Percentiles rank a stretch among this genome's conserved stretches.
Conservation (phyloP, 2,113 vertebrate species). For the Paramisgurnus dabryanus region DNA sequence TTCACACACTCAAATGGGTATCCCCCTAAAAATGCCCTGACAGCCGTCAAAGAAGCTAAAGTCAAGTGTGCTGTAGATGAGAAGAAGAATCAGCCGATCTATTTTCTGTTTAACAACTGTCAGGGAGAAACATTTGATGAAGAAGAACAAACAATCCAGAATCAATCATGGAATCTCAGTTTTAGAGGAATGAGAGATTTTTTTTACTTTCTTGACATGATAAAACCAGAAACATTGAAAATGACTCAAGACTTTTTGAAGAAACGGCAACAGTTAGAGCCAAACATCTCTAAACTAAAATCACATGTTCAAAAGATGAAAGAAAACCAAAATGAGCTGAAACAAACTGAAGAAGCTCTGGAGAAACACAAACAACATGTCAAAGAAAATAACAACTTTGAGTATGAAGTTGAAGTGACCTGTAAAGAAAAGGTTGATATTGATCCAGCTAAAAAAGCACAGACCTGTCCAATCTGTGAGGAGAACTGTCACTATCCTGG, state of each 20-base stretch:
- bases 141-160: not conserved
- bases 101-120: constrained; percentile 19
- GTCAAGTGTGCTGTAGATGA: too few species aligned
- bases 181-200: not conserved
- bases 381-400: too few species aligned
- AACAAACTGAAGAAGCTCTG: too few species aligned
- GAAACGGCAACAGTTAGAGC: not conserved
- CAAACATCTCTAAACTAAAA: constrained; percentile 3
- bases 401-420: too few species aligned
- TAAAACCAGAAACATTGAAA: not conserved
- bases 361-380: too few species aligned
- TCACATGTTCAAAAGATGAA: not conserved
- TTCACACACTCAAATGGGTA: accelerated
- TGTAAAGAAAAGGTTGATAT: not conserved
- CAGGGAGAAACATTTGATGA: constrained; percentile 10
- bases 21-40: accelerated
- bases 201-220: not conserved
- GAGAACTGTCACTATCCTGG: not conserved
- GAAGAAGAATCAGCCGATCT: too few species aligned
- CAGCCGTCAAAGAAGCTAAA: too few species aligned
- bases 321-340: too few species aligned
- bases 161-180: constrained; percentile 6
- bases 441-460: constrained; percentile 1
- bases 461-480: constrained; percentile 37
- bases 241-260: constrained; percentile 6